phyloP scores from a whole-genome alignment of 2,113 vertebrate genomes.

The Lampris incognitus region DNA sequence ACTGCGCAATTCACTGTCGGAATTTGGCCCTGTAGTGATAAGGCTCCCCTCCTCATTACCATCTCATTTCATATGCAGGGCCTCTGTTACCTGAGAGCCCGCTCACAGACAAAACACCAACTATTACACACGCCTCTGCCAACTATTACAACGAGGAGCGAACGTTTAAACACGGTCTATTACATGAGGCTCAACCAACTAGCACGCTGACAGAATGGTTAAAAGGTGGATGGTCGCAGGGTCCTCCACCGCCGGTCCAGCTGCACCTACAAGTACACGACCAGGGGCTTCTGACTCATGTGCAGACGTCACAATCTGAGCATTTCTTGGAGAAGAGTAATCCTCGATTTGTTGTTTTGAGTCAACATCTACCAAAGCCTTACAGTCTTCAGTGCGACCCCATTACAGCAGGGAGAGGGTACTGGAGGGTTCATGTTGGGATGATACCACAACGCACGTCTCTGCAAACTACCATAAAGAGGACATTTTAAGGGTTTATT shows the following conservation, averaged over 20 bases:
- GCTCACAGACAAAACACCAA: slow-evolving; percentile 77
- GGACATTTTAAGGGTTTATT: too few species aligned
- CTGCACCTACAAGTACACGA: neutral
- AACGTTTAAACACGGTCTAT: slow-evolving; percentile 74
- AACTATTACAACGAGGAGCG: slow-evolving; percentile 74
- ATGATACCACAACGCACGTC: too few species aligned
- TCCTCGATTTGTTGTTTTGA: neutral
- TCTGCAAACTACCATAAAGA: too few species aligned
- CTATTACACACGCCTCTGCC: slow-evolving; percentile 75
- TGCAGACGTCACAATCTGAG: neutral
- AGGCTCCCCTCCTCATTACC: slow-evolving; percentile 76
- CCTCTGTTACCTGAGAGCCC: slow-evolving; percentile 78
- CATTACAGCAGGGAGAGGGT: too few species aligned
- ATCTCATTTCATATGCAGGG: slow-evolving; percentile 82
- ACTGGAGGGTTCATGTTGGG: too few species aligned
- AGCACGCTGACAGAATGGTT: slow-evolving; percentile 39
- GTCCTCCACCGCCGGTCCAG: slow-evolving; percentile 10
- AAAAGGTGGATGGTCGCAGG: slow-evolving; percentile 9
- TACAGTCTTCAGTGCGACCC: neutral
- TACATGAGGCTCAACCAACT: slow-evolving; percentile 70
- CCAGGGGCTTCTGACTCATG: slow-evolving; percentile 1
- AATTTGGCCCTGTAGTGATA: slow-evolving; percentile 78
- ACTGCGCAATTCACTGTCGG: slow-evolving; percentile 84
- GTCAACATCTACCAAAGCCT: neutral
- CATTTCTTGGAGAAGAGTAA: neutral